Conservation (phyloP, 1,140 invertebrate genomes). For the Euschistus heros region DNA sequence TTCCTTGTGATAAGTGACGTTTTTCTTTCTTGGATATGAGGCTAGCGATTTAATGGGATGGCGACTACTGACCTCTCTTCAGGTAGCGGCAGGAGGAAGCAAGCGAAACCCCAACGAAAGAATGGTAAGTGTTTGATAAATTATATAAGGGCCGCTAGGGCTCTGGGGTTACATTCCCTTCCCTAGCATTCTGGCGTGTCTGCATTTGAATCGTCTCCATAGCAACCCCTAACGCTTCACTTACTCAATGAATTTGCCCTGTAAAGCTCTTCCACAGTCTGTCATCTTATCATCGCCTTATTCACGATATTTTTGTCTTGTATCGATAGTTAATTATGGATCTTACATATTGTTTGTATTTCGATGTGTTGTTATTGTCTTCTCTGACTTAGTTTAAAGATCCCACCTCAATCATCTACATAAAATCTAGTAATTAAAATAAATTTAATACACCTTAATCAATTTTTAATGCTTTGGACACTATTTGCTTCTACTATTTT, state of each 20-base stretch:
- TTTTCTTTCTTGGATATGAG: not conserved
- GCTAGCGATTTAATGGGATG: conserved; percentile 12
- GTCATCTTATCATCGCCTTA: no score
- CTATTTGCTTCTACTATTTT: no score
- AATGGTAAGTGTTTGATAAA: conserved; percentile 25
- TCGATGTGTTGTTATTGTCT: no score
- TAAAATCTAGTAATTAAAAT: no score
- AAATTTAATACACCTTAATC: no score
- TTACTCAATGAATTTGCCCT: not conserved
- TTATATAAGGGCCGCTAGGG: not conserved
- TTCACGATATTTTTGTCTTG: no score
- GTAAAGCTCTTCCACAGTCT: not conserved
- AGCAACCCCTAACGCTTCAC: conserved; percentile 2
- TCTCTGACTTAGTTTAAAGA: no score
- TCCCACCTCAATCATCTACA: no score
- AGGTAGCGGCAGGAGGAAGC: conserved; percentile 29
- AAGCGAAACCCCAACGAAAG: conserved; percentile 30
- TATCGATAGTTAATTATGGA: no score
- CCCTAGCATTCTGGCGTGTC: not conserved
- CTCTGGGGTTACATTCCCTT: not conserved
- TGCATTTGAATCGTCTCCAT: conserved; percentile 5
- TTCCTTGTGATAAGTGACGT: not conserved
- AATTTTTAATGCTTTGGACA: no score
- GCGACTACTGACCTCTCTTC: conserved; percentile 26
- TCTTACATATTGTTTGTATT: no score